Base-by-base conservation (phyloP, 2,113 vertebrate genomes). In the Agelaius tricolor region DNA sequence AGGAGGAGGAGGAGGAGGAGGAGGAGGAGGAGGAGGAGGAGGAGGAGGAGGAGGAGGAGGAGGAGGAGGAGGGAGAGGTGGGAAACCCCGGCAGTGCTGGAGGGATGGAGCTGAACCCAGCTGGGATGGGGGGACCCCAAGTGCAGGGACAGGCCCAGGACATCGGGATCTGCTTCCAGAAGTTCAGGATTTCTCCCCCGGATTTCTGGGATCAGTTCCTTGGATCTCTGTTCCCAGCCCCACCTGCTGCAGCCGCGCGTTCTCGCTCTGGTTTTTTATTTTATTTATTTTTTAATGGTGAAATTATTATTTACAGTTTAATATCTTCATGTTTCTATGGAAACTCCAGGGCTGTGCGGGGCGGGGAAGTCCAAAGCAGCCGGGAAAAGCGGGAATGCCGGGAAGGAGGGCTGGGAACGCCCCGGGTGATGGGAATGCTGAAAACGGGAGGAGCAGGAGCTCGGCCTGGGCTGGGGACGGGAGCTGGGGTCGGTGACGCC, bases 241-340 rank as follows among this genome's bases (percentile, higher is more conserved):
- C 41, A 19, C 0, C 0, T 0, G 9, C 44, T 10, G 41, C 31
- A 76, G 72, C 51, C 1, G 12, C 10, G 35, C 3, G 2, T 46
- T n/a, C 23, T 30, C 7, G 30, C 21, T 6, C 6, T 11, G 0
- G 5, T 6, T 31, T 39, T 39, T 30, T 27, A 4, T 44, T 31
- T 12, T 41, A 41, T 41, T 27, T 46, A 26, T 30, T 9, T 23
- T 13, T 75, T 30, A 33, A 76, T 65, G 78, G 77, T 73, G 84
- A 73, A 95, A 96, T 96, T 84, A 83, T 96, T 95, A 96, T 96
- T 97, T 95, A 83, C 72, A 66, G 84, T 94, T 96, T 95, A 96
- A 95, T 96, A 96, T 94, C 87, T 71, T 63, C 78, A 5, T 30
- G 93, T 97, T 96, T 96, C 93, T 96, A 96, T 97, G 95, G 95